Conservation (phyloP, 1,140 invertebrate species). For the Palaemon carinicauda region DNA sequence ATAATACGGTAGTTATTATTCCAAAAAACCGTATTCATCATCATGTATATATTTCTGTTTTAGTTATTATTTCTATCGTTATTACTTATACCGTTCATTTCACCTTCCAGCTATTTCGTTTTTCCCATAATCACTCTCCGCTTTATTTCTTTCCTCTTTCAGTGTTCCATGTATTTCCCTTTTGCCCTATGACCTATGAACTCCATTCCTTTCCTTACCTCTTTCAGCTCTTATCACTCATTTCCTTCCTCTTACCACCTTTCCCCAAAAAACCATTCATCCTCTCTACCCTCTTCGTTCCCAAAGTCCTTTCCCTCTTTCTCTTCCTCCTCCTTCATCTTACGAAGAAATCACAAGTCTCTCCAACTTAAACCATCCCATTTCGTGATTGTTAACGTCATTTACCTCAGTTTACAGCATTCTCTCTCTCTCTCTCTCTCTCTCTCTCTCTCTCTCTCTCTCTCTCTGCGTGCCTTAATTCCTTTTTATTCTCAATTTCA, state of each 20-base stretch:
- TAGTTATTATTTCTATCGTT: background rate
- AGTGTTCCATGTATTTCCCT: background rate
- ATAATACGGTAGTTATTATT: no score
- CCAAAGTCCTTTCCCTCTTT: background rate
- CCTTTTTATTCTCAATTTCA: background rate
- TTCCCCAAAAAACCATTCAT: background rate
- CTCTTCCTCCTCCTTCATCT: background rate
- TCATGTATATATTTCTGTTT: no score
- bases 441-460: background rate
- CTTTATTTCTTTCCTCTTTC: background rate
- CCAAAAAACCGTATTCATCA: no score
- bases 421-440: background rate
- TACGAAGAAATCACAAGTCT: no score
- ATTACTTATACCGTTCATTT: background rate
- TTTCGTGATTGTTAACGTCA: background rate
- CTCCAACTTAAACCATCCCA: background rate
- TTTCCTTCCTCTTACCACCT: background rate
- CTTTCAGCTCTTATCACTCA: background rate
- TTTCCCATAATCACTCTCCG: background rate
- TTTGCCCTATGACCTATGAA: background rate
- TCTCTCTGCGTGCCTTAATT: background rate
- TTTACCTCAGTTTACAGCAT: background rate
- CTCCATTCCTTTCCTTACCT: background rate
- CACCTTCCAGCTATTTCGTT: background rate
- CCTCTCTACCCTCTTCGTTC: background rate